phyloP scores from a whole-genome alignment of 2,888 invertebrate species.

The Rhimphoctona megacephalus region DNA sequence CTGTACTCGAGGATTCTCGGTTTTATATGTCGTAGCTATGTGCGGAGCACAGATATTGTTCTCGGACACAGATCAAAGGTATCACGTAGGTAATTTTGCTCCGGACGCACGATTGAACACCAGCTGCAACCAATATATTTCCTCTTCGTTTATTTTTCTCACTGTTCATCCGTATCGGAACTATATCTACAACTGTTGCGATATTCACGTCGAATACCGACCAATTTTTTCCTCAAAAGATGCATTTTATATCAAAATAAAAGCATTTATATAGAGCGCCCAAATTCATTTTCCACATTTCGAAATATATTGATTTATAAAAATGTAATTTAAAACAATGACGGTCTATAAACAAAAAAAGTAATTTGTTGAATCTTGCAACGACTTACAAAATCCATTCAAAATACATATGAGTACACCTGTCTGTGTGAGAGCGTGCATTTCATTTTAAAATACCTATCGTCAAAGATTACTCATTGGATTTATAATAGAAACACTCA shows the following conservation, averaged over 20 bases:
- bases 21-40: constrained; percentile 4
- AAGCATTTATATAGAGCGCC: neutral
- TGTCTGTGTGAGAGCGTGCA: too few species aligned
- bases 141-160: constrained; percentile 45
- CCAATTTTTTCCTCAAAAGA: constrained; percentile 9
- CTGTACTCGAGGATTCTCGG: constrained; percentile 27
- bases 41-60: constrained; percentile 37
- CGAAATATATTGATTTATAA: neutral
- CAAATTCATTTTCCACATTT: neutral
- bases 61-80: constrained; percentile 56
- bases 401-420: too few species aligned
- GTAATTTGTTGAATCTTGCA: too few species aligned
- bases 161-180: constrained; percentile 4
- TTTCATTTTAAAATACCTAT: too few species aligned
- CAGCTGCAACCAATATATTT: constrained; percentile 65
- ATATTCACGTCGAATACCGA: constrained; percentile 29
- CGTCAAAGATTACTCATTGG: too few species aligned
- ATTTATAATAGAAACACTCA: too few species aligned
- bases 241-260: constrained; percentile 20
- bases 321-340: too few species aligned
- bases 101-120: constrained; percentile 50
- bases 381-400: too few species aligned
- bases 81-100: constrained; percentile 65
- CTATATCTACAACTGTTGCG: neutral
- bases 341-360: too few species aligned